Conservation (phyloP, 2,113 vertebrate genomes). For the Elaphurus davidianus region DNA sequence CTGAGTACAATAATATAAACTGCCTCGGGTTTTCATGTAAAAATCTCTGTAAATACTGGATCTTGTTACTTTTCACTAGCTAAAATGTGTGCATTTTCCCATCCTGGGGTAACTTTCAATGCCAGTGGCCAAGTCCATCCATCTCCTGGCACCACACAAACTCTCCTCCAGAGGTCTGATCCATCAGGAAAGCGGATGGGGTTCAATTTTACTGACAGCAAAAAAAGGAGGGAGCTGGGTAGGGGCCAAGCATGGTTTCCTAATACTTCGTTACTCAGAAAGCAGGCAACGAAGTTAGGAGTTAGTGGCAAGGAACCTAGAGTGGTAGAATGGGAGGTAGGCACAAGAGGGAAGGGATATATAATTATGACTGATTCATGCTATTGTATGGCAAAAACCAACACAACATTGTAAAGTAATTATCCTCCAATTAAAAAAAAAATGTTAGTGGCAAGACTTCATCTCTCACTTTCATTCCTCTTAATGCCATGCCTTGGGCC, state of each 20-base stretch:
- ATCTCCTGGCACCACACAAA: neutral
- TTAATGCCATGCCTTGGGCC: neutral
- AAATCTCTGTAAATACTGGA: neutral
- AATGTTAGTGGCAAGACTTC: neutral
- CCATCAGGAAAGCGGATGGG: fast-evolving
- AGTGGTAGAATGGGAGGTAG: neutral
- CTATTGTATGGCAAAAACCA: neutral
- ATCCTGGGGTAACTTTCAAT: neutral
- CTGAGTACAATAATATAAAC: neutral
- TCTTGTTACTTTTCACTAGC: neutral
- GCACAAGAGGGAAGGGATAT: neutral
- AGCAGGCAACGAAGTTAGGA: neutral
- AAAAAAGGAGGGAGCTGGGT: neutral
- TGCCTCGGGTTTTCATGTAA: neutral
- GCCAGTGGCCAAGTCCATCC: neutral
- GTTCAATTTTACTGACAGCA: neutral
- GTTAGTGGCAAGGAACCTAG: neutral
- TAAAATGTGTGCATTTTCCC: neutral
- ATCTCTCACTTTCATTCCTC: neutral
- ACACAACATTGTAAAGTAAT: neutral
- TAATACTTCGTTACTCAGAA: neutral
- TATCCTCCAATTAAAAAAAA: neutral
- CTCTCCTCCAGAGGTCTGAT: neutral
- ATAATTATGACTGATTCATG: neutral
- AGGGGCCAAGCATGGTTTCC: neutral